Evolutionary conservation across 1,140 invertebrate species (phyloP), one percentile per base, ranked within the genome.

Genomic region (Platyscapa corneri): DNA sequence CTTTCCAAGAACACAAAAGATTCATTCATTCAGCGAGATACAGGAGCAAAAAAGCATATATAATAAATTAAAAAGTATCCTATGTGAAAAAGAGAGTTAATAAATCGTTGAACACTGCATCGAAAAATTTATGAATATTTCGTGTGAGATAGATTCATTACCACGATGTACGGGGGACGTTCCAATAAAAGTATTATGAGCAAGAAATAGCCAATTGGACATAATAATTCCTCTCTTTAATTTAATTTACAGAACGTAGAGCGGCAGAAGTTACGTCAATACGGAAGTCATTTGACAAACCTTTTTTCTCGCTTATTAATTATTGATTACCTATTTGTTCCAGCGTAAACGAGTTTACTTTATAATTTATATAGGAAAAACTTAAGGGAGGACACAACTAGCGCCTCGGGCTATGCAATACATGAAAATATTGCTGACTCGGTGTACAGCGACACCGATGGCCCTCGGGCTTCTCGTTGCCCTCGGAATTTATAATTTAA

Each of bases 41-140:
- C 34, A 37, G 23, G 27, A 27, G 53, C 34, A 39, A 64, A 60
- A 64, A 79, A 56, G 10, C 53, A 14, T 2, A 79, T 64, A 46
- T 79, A 64, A 79, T 60, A 64, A 76, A 79, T 79, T 56, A 79
- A 79, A 79, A 37, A 79, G 20, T 79, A 60, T 37, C 6, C 34
- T 64, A 12, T 20, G n/a, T 37, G 20, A 56, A 80, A 46, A 80
- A 67, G 3, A 16, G 27, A 64, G 53, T 78, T 39, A 78, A 67
- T 65, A 80, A 80, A 80, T 80, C 39, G 32, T 30, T 27, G 27
- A 65, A 46, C 14, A 5, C 16, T 27, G 80, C 32, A 82, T 72
- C 5, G 64, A 53, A 72, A 67, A 70, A 82, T 82, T 49, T 72
- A 56, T 53, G 42, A 34, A 67, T 46, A 81, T 81, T 46, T 30